A percentile compares a stretch with the other conserved stretches of the same genome.
Conservation (phyloP, 2,888 invertebrate species). For the Eupithecia dodoneata region DNA sequence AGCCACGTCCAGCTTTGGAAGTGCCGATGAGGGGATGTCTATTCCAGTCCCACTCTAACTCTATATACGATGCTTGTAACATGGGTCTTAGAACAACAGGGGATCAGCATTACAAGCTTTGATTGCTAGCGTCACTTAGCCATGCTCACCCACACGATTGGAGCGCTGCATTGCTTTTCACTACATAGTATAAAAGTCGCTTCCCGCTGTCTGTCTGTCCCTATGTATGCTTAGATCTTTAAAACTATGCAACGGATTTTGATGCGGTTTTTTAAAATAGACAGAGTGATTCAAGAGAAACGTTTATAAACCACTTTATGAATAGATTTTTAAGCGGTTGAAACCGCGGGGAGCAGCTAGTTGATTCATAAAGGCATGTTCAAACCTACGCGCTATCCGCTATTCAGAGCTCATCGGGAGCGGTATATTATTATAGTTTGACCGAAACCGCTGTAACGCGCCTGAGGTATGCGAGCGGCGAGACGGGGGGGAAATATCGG, state of each 20-base stretch:
- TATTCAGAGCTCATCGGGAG: neutral
- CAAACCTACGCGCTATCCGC: neutral
- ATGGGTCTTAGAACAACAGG: constrained; percentile 25
- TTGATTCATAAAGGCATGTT: neutral
- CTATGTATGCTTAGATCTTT: too few relatives aligned
- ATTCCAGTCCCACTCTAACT: constrained; percentile 8
- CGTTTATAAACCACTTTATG: too few relatives aligned
- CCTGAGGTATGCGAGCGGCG: too few relatives aligned
- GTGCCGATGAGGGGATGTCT: neutral
- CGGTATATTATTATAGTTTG: neutral
- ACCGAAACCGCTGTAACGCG: too few relatives aligned
- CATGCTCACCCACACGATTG: constrained; percentile 13
- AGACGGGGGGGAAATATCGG: too few relatives aligned
- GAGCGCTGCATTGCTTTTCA: neutral
- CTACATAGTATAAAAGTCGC: too few relatives aligned
- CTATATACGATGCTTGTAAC: constrained; percentile 21
- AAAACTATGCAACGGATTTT: too few relatives aligned
- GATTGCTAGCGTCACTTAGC: constrained; percentile 28
- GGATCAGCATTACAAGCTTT: constrained; percentile 17
- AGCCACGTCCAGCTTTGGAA: neutral
- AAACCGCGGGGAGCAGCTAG: too few relatives aligned
- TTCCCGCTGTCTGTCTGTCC: too few relatives aligned
- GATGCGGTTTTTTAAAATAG: too few relatives aligned
- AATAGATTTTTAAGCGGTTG: neutral
- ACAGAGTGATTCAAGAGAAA: too few relatives aligned